Evolutionary conservation across 2,888 invertebrate genomes (phyloP), one percentile per base, ranked within the genome.

Genomic region (Drosophila rellima): DNA sequence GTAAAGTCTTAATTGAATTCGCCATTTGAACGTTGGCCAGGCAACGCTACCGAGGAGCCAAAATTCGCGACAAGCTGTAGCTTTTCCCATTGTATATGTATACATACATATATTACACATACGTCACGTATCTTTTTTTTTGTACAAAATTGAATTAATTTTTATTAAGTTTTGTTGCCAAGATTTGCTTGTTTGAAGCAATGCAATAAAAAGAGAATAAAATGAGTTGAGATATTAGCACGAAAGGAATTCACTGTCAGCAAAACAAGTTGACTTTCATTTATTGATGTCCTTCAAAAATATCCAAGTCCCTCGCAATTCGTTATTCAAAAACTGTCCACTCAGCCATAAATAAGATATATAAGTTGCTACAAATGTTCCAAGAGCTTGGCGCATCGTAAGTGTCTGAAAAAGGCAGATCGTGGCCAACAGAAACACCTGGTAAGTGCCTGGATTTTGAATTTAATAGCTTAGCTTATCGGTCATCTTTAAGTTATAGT

Each of bases 1-100:
- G 81, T 76, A 78, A 76, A 67, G 66, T 70, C 84, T 81, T 81
- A 84, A 82, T 82, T 82, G 70, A 84, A 82, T 82, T 84, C 70
- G 51, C 47, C 51, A 66, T 69, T 59, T 68, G 31, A 64, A 39
- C 59, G 74, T 83, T 78, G 78, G 74, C 80, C 45, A 6, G 72
- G 80, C 55, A 80, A 80, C 82, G 26, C 31, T 13, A 17, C 47
- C 11, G 11, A 15, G 26, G 10, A 26, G 26, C 15, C 15, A n/a
- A 15, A 20, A 51, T 13, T 33, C 17, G 44, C 52, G 52, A 54
- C 52, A 31, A 42, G 54, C 37, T 40, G 55, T 20, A 40, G 35
- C 17, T 33, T 13, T 26, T 35, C 11, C n/a, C 35, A 35, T 33
- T 26, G n/a, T n/a, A n/a, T n/a, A 45, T 0, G 23, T 20, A 29